Evolutionary conservation across 2,797 vertebrate species (phyloP).

Genomic region (Meriones psammophilus): DNA sequence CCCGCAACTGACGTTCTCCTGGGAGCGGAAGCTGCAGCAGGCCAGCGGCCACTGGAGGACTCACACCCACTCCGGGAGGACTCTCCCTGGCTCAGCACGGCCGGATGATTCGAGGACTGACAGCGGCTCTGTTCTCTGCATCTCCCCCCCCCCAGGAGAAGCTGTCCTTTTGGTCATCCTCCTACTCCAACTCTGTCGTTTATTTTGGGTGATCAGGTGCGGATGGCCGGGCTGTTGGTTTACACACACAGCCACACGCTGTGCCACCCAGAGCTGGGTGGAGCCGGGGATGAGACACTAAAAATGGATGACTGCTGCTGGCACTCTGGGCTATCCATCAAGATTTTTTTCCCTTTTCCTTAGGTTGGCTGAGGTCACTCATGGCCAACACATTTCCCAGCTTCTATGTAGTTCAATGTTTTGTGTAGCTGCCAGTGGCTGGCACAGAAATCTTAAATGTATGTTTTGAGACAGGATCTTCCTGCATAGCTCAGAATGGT

Average conservation of each 20-base stretch:
- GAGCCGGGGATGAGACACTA: background rate
- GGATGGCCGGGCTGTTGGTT: background rate
- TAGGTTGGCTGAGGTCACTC: background rate
- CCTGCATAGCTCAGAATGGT: background rate
- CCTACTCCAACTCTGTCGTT: background rate
- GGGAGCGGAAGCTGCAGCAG: background rate
- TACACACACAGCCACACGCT: background rate
- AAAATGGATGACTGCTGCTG: background rate
- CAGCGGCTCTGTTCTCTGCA: background rate
- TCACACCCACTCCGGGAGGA: background rate
- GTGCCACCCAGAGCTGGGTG: background rate
- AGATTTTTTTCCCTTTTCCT: background rate
- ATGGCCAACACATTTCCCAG: background rate
- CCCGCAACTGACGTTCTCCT: no score
- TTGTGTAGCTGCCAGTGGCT: slow-evolving; percentile 7
- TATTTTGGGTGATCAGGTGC: background rate
- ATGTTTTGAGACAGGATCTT: background rate
- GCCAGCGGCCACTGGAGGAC: background rate
- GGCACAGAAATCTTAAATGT: background rate
- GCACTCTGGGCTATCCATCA: background rate
- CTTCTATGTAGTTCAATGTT: background rate
- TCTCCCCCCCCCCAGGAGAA: background rate
- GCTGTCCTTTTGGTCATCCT: background rate
- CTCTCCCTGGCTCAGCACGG: no score
- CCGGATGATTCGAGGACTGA: background rate